Evolutionary conservation across 2,797 vertebrate genomes (phyloP).

Genomic region (Psittacula echo): DNA sequence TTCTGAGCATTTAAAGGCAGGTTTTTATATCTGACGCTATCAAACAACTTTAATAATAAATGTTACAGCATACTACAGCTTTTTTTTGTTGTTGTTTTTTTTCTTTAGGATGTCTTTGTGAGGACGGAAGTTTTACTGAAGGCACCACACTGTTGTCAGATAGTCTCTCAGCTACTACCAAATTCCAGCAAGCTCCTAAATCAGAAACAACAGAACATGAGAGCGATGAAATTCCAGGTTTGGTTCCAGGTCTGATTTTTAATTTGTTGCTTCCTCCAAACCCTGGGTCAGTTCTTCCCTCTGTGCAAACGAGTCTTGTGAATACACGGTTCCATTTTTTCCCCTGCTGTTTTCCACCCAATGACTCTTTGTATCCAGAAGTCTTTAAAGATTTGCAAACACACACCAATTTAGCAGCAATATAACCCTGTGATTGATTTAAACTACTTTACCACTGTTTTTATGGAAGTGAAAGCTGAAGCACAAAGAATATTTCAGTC

Average conservation of each 20-base stretch:
- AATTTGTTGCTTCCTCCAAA: not conserved
- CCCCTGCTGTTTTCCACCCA: not conserved
- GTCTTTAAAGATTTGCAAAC: not conserved
- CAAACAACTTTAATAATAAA: not conserved
- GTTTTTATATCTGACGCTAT: not conserved
- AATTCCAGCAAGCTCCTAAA: rapidly evolving
- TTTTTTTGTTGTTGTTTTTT: too few relatives aligned
- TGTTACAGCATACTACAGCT: not conserved
- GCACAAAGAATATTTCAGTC: not conserved
- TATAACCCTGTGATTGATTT: not conserved
- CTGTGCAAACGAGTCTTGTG: not conserved
- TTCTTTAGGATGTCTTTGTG: slow-evolving; percentile 4
- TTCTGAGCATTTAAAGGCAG: not conserved
- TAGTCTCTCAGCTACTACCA: rapidly evolving
- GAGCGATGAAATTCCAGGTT: rapidly evolving
- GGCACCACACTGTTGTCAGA: rapidly evolving
- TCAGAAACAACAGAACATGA: rapidly evolving
- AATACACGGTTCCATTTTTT: not conserved
- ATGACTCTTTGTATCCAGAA: not conserved
- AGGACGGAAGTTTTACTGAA: not conserved
- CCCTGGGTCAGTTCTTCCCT: not conserved
- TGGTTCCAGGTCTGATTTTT: not conserved
- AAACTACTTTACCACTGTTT: not conserved
- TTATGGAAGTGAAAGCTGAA: not conserved
- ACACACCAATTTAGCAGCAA: not conserved